Evolutionary conservation across 2,113 vertebrate species (phyloP).

Genomic region (Nannobrachium achirus): DNA sequence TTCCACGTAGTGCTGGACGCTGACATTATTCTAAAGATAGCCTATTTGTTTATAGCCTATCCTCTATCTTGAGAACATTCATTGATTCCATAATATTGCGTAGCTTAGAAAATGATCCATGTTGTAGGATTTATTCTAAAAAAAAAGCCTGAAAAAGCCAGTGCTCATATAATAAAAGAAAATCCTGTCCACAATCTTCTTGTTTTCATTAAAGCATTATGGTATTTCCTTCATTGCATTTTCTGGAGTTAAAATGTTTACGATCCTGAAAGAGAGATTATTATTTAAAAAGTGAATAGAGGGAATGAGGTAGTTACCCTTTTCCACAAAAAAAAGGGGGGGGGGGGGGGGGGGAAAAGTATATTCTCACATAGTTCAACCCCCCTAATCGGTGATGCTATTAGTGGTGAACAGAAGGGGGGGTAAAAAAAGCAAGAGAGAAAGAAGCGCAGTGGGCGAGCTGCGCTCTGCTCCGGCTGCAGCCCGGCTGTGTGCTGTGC

Average conservation of each 20-base stretch:
- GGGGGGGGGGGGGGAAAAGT: no score
- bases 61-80: no score
- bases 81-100: no score
- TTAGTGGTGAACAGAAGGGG: conserved; percentile 59
- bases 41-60: no score
- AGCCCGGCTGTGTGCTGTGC: not conserved
- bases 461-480: conserved; percentile 10
- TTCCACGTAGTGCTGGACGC: not conserved
- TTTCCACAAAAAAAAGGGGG: not conserved
- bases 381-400: conserved; percentile 40
- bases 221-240: not conserved
- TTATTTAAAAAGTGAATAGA: not conserved
- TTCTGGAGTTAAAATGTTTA: not conserved
- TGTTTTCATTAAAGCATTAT: not conserved
- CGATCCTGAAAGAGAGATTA: not conserved
- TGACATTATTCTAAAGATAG: not conserved
- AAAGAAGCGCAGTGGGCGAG: conserved; percentile 25
- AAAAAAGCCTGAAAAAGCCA: no score
- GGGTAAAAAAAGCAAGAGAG: conserved; percentile 40
- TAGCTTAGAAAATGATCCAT: no score
- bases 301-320: not conserved
- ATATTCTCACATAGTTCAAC: conserved; percentile 4
- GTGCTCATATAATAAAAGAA: no score
- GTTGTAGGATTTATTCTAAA: no score
- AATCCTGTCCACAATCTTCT: not conserved